A percentile compares a stretch with the other conserved stretches of the same genome.
phyloP scores from a whole-genome alignment of 2,888 invertebrate genomes.

The Tetheella fluctuosa region DNA sequence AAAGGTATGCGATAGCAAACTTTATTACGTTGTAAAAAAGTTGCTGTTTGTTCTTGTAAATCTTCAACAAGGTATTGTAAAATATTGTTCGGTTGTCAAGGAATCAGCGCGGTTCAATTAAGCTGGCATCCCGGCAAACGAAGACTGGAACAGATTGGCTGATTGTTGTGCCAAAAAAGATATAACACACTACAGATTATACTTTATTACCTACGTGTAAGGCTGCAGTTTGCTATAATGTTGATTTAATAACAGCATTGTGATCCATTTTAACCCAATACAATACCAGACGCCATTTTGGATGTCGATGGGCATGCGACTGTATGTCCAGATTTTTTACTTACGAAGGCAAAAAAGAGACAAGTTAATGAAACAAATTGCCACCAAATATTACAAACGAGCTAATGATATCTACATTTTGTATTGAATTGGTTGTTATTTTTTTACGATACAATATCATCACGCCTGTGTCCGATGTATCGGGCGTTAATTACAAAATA shows the following conservation, averaged over 20 bases:
- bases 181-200: slow-evolving; percentile 30
- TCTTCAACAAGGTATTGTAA: slow-evolving; percentile 20
- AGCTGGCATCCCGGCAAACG: slow-evolving; percentile 50
- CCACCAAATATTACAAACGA: slow-evolving; percentile 42
- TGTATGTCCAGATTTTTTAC: slow-evolving; percentile 42
- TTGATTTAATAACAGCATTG: slow-evolving; percentile 31
- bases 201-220: slow-evolving; percentile 38
- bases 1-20: neutral
- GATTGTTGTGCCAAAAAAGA: slow-evolving; percentile 42
- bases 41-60: neutral
- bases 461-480: slow-evolving; percentile 42
- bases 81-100: slow-evolving; percentile 54
- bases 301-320: slow-evolving; percentile 36
- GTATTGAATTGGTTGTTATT: slow-evolving; percentile 40
- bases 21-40: neutral
- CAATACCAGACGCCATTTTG: slow-evolving; percentile 59
- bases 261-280: slow-evolving; percentile 42
- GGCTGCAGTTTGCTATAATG: slow-evolving; percentile 28
- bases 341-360: slow-evolving; percentile 34
- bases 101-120: slow-evolving; percentile 58
- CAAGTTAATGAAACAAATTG: slow-evolving; percentile 44
- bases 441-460: slow-evolving; percentile 41
- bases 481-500: slow-evolving; percentile 66
- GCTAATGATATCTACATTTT: slow-evolving; percentile 44
- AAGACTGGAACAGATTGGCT: slow-evolving; percentile 55